These are phyloP conservation scores for Brenthis ino DNA, from an alignment of 2,888 invertebrate genomes.

Conservation along the genomic window DNA sequence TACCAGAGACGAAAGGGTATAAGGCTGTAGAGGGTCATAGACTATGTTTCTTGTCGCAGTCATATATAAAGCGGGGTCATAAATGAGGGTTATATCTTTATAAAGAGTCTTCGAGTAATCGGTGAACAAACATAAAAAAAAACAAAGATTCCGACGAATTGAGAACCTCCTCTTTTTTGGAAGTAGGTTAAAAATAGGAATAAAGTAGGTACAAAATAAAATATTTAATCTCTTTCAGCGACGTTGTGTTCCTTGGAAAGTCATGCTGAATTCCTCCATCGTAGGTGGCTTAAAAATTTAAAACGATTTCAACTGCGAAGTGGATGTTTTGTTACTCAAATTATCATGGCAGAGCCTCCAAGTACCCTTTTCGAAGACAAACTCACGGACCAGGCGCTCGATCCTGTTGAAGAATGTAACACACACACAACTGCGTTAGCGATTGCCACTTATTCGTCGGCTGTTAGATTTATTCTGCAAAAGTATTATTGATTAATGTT, in stretches of 20 bases:
- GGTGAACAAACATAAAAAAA: too few relatives aligned
- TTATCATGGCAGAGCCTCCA: background rate
- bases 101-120: too few relatives aligned
- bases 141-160: too few relatives aligned
- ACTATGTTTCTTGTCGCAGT: too few relatives aligned
- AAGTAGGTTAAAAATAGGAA: background rate
- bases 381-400: background rate
- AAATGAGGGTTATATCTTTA: too few relatives aligned
- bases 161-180: too few relatives aligned
- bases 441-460: slow-evolving; percentile 32
- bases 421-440: slow-evolving; percentile 36
- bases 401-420: slow-evolving; percentile 27
- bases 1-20: too few relatives aligned
- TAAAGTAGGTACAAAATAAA: background rate
- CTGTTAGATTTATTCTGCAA: slow-evolving; percentile 40
- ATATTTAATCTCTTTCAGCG: slow-evolving; percentile 29
- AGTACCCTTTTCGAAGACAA: background rate
- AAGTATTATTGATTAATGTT: slow-evolving; percentile 27
- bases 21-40: too few relatives aligned
- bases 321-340: slow-evolving; percentile 28
- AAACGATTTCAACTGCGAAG: slow-evolving; percentile 26
- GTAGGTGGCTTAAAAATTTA: slow-evolving; percentile 30
- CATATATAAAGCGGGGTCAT: too few relatives aligned
- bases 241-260: slow-evolving; percentile 32
- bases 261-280: slow-evolving; percentile 31